Conservation (phyloP, 2,888 invertebrate genomes). For the Cataglyphis rosenhaueri region DNA sequence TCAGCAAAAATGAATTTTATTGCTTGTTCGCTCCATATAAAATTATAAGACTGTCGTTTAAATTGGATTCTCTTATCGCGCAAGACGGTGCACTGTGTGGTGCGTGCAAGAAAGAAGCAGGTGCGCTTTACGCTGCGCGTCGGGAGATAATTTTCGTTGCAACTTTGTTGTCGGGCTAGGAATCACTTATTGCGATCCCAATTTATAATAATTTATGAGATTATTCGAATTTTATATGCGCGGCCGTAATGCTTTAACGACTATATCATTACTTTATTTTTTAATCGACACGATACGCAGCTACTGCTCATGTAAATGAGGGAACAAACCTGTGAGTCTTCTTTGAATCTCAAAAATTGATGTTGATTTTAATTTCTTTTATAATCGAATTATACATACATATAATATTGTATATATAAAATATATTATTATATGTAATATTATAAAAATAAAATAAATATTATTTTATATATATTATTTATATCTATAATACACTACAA, state of each 20-base stretch:
- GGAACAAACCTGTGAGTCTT: not conserved
- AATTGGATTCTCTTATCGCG: conserved; percentile 71
- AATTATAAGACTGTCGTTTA: conserved; percentile 68
- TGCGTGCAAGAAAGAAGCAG: conserved; percentile 67
- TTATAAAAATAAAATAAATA: not conserved
- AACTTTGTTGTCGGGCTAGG: conserved; percentile 55
- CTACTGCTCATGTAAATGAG: conserved; percentile 4
- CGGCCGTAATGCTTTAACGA: conserved; percentile 11
- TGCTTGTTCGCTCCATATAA: conserved; percentile 56
- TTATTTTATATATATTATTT: not conserved
- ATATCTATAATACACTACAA: not conserved
- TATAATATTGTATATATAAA: too few species aligned
- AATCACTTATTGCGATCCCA: conserved; percentile 55
- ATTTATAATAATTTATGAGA: conserved; percentile 38
- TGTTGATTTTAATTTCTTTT: not conserved
- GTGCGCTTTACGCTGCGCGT: conserved; percentile 56
- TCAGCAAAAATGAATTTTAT: conserved; percentile 62
- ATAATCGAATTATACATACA: not conserved
- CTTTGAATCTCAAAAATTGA: not conserved
- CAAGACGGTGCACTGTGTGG: conserved; percentile 29
- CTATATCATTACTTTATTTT: conserved; percentile 1
- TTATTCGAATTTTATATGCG: conserved; percentile 22
- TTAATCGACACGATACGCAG: not conserved
- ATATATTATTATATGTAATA: too few species aligned
- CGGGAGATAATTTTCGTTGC: conserved; percentile 61